These are phyloP conservation scores for Parapristionchus giblindavisi DNA, from an alignment of 2,888 invertebrate genomes.

Conservation along the genomic window DNA sequence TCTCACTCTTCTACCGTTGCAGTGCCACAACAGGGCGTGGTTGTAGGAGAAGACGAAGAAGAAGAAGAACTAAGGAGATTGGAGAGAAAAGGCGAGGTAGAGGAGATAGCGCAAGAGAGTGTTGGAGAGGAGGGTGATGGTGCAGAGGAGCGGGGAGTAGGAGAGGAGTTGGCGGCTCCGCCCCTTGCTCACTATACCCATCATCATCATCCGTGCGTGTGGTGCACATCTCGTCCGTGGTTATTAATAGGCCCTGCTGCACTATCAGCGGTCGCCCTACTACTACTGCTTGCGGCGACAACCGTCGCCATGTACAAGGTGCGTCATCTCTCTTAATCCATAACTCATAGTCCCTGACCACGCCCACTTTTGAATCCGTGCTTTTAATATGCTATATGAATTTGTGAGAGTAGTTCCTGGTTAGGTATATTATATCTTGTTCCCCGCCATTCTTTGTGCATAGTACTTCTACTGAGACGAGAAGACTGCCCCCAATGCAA, in stretches of 20 bases:
- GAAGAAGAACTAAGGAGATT: slow-evolving; percentile 38
- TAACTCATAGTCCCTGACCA: too few relatives aligned
- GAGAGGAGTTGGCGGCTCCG: slow-evolving; percentile 28
- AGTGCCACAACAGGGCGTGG: slow-evolving; percentile 37
- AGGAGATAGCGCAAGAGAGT: slow-evolving; percentile 34
- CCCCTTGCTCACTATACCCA: slow-evolving; percentile 15
- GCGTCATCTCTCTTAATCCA: too few relatives aligned
- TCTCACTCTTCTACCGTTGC: not conserved
- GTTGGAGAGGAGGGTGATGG: slow-evolving; percentile 37
- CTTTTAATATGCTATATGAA: too few relatives aligned
- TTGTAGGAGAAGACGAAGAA: slow-evolving; percentile 33
- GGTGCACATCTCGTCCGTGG: slow-evolving; percentile 52
- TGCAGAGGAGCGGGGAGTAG: slow-evolving; percentile 37
- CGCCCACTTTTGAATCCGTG: too few relatives aligned
- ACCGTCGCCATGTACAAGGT: slow-evolving; percentile 77
- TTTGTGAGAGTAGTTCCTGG: too few relatives aligned
- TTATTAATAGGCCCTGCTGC: slow-evolving; percentile 55
- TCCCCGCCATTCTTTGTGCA: too few relatives aligned
- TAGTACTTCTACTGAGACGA: too few relatives aligned
- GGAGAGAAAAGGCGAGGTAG: slow-evolving; percentile 41
- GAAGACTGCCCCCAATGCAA: too few relatives aligned
- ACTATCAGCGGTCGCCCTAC: slow-evolving; percentile 54
- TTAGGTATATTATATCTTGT: too few relatives aligned
- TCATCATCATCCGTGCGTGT: slow-evolving; percentile 47
- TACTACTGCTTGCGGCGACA: slow-evolving; percentile 46